Evolutionary conservation across 2,113 vertebrate species (phyloP), one percentile per base, ranked within the genome.

Genomic region (Rhabdornis inornatus): DNA sequence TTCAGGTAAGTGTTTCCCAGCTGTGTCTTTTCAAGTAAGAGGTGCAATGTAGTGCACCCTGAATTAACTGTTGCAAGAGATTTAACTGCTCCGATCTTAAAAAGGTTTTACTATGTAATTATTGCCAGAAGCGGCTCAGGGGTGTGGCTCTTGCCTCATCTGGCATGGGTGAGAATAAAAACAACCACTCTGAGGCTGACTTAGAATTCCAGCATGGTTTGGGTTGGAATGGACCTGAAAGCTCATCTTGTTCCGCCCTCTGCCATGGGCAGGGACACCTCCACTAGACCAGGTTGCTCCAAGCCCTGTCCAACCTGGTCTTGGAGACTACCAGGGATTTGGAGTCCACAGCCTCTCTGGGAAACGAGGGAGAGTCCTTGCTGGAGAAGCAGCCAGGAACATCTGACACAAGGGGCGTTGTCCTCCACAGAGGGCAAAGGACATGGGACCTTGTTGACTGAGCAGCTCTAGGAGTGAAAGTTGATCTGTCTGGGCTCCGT

Each of bases 1-100:
- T 1, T 98, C 99, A 97, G 99, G 99, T 99, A 92, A 17, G 52
- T 15, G 30, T 77, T 72, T 40, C 33, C 40, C 5, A 6, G 31
- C 33, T 45, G 13, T 28, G 28, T 15, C n/a, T 72, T 37, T 77
- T 3, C 0, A 27, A 74, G 31, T 9, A 16, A 42, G 60, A 71
- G 25, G 7, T 16, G n/a, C 57, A 16, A 37, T 2, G 2, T 35
- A 27, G n/a, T 1, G 25, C 40, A 15, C 6, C 5, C 1, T 1
- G 13, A 39, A 19, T 61, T 53, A 75, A 81, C 61, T 78, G 61
- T 49, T 82, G 72, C 37, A 15, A 68, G 44, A 1, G 20, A 68
- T 60, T 55, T 45, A 68, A 57, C 76, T 77, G 31, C 40, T 64
- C 5, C 4, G 57, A 35, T 83, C 19, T 44, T 75, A 0, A 52